Evolutionary conservation across 2,113 vertebrate genomes (phyloP), one percentile per base, ranked within the genome.

Genomic region (Eurystomus gularis): DNA sequence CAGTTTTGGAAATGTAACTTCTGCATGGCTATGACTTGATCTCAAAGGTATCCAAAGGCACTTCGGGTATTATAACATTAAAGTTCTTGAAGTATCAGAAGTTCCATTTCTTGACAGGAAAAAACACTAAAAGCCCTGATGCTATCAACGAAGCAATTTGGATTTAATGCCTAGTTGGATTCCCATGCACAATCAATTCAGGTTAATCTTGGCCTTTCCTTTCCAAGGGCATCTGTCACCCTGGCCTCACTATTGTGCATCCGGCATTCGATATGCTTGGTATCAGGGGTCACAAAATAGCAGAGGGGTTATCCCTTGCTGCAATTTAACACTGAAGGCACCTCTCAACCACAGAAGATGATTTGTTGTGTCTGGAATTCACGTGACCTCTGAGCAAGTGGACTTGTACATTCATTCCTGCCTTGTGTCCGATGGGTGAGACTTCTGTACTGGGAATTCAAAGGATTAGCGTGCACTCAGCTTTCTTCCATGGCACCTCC

Each of bases 221-320:
- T 76, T 69, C 21, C 12, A 3, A 20, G 31, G 26, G 5, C 29
- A 13, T 57, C 55, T 72, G 29, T 28, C 25, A 19, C 28, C 11
- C 24, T 46, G 52, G 25, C 46, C 44, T 76, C 25, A 8, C 14
- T 51, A 3, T 48, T 69, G 24, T 23, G 68, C 25, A 16, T 69
- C 26, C 2, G 3, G 13, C 13, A 86, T 8, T 52, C 2, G 4
- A 28, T 33, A 71, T 0, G 0, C 6, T 58, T 62, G 11, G 24
- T 49, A 37, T 60, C 31, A 76, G 44, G 11, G 15, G n/a, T 68
- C 52, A 69, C 11, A 24, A 11, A 48, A 37, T 9, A 69, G n/a
- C 15, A 83, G 3, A 78, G 16, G 10, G 49, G 16, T 15, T 76
- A 75, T 69, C 8, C 31, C 7, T 39, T 31, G 10, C 23, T 13